Base-by-base conservation (phyloP, 2,797 vertebrate species). In the Enteromius radiatus region DNA sequence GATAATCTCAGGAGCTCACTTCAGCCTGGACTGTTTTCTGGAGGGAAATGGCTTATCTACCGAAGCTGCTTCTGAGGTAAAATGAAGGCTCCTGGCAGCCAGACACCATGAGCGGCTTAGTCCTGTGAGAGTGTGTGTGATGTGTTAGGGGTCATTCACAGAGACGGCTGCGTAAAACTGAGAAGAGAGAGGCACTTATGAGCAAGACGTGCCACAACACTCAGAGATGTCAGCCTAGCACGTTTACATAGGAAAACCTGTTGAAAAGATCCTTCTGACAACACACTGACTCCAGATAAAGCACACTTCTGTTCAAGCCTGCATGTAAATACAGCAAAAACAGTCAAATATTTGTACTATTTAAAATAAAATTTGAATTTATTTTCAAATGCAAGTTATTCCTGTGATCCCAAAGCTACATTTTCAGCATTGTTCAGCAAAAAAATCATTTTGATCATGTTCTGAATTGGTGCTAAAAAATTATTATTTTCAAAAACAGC, bases 1-100 rank as follows among this genome's bases (percentile, higher is more conserved):
- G 88, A 91, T 92, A 93, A 92, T 93, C 88, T 89, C 89, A 73
- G 71, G 88, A 91, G 88, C 86, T 92, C 90, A 90, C 76, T 89
- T 88, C 84, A 83, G 87, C 76, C 88, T 89, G 85, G 93, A 92
- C 91, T 89, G 90, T 92, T 85, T 90, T 89, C 88, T 91, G 81
- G 82, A 89, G 91, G 85, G 86, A 90, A 92, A 88, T 84, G 85
- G 87, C 85, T 90, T 89, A 92, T 92, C 88, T 84, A 65, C 33
- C 54, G 31, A 78, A 54, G 47, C 28, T 26, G 81, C 59, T 73
- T 68, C 73, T 79, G 56, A 45, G 69, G 61, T 79, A 67, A 87
- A 86, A 76, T 76, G 33, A 86, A 76, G 76, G 43, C 47, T 79
- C 63, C 69, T 28, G 43, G 63, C 69, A 83, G 36, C 68, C 67